Evolutionary conservation across 1,140 invertebrate genomes (phyloP), one percentile per base, ranked within the genome.

Genomic region (Drosophila punjabiensis): DNA sequence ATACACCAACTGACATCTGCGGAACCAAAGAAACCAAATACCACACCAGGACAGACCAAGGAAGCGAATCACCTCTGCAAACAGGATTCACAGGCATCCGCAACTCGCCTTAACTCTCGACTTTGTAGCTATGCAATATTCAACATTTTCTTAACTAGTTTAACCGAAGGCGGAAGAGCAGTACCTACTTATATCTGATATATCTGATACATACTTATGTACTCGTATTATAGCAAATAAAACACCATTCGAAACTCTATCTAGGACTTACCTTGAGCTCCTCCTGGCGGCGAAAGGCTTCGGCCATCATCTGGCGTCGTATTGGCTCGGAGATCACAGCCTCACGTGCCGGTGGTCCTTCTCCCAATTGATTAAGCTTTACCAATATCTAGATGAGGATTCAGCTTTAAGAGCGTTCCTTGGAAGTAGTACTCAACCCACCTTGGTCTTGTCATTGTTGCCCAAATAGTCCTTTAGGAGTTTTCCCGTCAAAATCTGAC

Each of bases 331-430:
- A 95, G 84, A 99, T 95, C 4, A 98, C 94, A 8, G 98, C 97
- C 92, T 99, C 98, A n/a, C 98, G 95, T 6, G 94, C 95, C n/a
- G 98, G 98, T 2, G 96, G 95, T 32, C 97, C 98, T 61, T 96
- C 95, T 18, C 97, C 96, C 74, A 94, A 93, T 64, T 95, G 95
- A 52, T 95, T 95, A 0, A 97, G 82, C 82, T 97, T 96, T 2
- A 96, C 95, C 28, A 96, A 95, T 1, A 96, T 94, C 95, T 98
- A 24, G 28, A 47, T 55, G 5, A 7, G 0, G 11, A 5, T n/a
- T 33, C 2, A 16, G 28, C 37, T 45, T 35, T 4, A 11, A 28
- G 1, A 81, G 96, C 96, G 50, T 32, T 78, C 35, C 18, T 55
- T 8, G 14, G 11, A 2, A 7, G 4, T 6, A 24, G 7, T 2